A percentile compares a stretch with the other conserved stretches of the same genome.
phyloP scores from a whole-genome alignment of 2,113 vertebrate species.

The Pachycephala philippinensis region DNA sequence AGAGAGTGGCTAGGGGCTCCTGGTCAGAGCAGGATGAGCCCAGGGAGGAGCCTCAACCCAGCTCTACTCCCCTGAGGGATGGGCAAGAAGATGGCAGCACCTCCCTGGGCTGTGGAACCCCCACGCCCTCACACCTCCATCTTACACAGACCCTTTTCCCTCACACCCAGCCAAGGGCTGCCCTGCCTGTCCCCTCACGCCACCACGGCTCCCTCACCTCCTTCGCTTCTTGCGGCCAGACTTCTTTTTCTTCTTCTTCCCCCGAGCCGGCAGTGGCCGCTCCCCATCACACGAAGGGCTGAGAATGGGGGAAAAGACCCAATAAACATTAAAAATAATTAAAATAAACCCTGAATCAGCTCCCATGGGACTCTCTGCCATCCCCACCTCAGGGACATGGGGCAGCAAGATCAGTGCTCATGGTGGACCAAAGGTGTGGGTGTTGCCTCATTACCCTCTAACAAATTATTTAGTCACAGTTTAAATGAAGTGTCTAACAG shows the following conservation, averaged over 20 bases:
- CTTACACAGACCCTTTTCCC: background rate
- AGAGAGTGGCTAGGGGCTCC: fast-evolving
- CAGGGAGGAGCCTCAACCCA: background rate
- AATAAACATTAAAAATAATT: background rate
- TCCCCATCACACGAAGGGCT: conserved; percentile 72
- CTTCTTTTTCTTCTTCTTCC: conserved; percentile 94
- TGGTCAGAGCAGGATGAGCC: background rate
- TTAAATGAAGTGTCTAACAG: conserved; percentile 53
- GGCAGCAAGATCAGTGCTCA: background rate
- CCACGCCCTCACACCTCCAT: background rate
- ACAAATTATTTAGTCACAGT: conserved; percentile 17
- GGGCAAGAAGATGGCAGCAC: fast-evolving
- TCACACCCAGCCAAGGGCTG: background rate
- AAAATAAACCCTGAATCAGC: background rate
- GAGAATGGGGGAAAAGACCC: background rate
- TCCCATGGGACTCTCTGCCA: fast-evolving
- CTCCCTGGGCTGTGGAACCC: too few species aligned
- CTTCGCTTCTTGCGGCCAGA: conserved; percentile 84
- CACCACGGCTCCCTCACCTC: conserved; percentile 59
- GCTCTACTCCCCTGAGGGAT: background rate
- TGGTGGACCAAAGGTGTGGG: background rate
- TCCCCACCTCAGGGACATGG: background rate
- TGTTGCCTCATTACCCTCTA: conserved; percentile 26
- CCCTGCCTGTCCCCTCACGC: fast-evolving
- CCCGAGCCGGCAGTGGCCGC: conserved; percentile 65